These are phyloP conservation scores for Sialia sialis DNA, from an alignment of 2,113 vertebrate species.

Conservation along the genomic window DNA sequence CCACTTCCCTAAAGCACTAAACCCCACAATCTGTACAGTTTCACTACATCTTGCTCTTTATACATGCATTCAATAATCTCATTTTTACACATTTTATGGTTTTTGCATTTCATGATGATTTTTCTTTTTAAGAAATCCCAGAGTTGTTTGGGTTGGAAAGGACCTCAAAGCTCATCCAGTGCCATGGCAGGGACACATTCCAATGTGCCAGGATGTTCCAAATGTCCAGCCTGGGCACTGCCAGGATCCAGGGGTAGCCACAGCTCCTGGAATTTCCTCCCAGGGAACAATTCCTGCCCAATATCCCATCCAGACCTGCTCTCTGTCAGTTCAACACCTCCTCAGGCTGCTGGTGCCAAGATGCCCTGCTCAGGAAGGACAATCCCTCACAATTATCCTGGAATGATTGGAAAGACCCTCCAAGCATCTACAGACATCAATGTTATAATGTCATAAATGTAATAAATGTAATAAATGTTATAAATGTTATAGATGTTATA, in stretches of 20 bases:
- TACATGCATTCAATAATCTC: fast-evolving
- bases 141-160: neutral
- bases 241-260: neutral
- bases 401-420: neutral
- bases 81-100: fast-evolving
- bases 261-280: neutral
- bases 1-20: neutral
- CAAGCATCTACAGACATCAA: fast-evolving
- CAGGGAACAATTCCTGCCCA: neutral
- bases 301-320: fast-evolving
- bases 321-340: neutral
- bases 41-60: neutral
- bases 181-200: neutral
- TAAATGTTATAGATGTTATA: too few species aligned
- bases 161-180: fast-evolving
- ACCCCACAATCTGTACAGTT: fast-evolving
- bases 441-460: too few species aligned
- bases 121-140: neutral
- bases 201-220: fast-evolving
- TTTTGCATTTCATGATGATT: neutral
- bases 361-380: fast-evolving
- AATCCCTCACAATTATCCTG: fast-evolving
- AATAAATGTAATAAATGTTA: too few species aligned
- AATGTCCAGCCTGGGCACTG: neutral
- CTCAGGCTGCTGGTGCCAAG: neutral